Evolutionary conservation across 2,888 invertebrate genomes (phyloP).

Genomic region (Patella ulyssiponensis): DNA sequence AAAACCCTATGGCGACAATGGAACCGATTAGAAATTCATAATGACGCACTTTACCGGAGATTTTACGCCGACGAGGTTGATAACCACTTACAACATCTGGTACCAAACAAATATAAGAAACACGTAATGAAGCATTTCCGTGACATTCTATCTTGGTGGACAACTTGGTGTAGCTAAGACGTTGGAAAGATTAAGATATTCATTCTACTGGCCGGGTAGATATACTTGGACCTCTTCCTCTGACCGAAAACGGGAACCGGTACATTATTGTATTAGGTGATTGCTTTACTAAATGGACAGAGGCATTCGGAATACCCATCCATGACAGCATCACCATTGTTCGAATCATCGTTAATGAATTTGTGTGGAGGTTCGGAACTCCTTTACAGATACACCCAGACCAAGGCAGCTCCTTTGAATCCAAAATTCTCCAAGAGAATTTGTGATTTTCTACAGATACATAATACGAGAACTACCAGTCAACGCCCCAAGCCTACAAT

Average conservation of each 20-base stretch:
- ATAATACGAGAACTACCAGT: slow-evolving; percentile 31
- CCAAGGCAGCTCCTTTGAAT: slow-evolving; percentile 25
- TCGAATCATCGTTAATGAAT: slow-evolving; percentile 23
- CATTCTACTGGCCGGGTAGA: slow-evolving; percentile 24
- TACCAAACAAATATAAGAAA: not conserved
- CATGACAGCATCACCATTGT: slow-evolving; percentile 17
- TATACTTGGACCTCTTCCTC: slow-evolving; percentile 16
- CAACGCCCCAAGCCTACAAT: slow-evolving; percentile 33
- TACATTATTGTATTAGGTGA: slow-evolving; percentile 20
- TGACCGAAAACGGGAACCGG: slow-evolving; percentile 18
- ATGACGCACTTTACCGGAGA: not conserved
- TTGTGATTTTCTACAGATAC: slow-evolving; percentile 32
- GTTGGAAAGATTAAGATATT: slow-evolving; percentile 6
- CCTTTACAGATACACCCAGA: slow-evolving; percentile 27
- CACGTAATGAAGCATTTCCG: slow-evolving; percentile 11
- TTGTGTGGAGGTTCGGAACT: slow-evolving; percentile 25
- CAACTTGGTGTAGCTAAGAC: slow-evolving; percentile 19
- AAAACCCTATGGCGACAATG: not conserved
- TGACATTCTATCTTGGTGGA: slow-evolving; percentile 23
- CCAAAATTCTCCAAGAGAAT: slow-evolving; percentile 28
- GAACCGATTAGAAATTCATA: not conserved
- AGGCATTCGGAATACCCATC: slow-evolving; percentile 21
- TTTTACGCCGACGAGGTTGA: not conserved
- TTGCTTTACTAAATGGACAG: slow-evolving; percentile 27
- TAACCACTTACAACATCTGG: not conserved